Percentiles rank a stretch among this genome's conserved stretches.
Conservation (phyloP, 1,140 invertebrate species). For the Megathymus violae region DNA sequence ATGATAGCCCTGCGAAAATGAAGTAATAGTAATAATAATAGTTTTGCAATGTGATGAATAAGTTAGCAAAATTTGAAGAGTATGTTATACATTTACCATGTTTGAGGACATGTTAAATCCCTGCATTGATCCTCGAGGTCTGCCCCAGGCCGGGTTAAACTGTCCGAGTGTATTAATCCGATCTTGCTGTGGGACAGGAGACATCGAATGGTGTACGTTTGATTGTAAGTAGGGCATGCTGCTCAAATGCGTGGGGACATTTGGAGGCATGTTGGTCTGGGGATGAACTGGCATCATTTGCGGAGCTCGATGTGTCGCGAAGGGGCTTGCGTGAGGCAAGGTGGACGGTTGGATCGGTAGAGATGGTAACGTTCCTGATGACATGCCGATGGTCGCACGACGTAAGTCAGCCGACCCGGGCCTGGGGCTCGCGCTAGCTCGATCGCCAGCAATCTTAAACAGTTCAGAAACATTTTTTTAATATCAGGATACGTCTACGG, state of each 20-base stretch:
- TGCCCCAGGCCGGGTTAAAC: slow-evolving; percentile 54
- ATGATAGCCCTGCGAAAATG: no score
- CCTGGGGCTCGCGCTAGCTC: slow-evolving; percentile 64
- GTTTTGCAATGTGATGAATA: no score
- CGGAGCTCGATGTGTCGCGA: slow-evolving; percentile 41
- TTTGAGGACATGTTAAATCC: slow-evolving; percentile 60
- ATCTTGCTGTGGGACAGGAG: slow-evolving; percentile 43
- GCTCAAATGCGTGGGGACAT: slow-evolving; percentile 51
- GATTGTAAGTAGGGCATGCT: slow-evolving; percentile 70
- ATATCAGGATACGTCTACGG: no score
- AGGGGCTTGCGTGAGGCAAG: slow-evolving; percentile 46
- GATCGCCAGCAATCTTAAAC: slow-evolving; percentile 63
- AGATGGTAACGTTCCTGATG: slow-evolving; percentile 35
- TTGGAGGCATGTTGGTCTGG: slow-evolving; percentile 45
- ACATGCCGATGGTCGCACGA: slow-evolving; percentile 53
- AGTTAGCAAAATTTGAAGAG: background rate
- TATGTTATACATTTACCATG: slow-evolving; percentile 45
- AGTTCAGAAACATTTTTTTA: no score
- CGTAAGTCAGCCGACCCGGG: slow-evolving; percentile 58
- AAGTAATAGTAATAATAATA: no score
- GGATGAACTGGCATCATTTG: slow-evolving; percentile 50
- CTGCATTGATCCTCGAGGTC: slow-evolving; percentile 55
- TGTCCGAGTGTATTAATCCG: slow-evolving; percentile 58
- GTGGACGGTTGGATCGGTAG: slow-evolving; percentile 37
- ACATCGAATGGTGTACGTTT: slow-evolving; percentile 45